Evolutionary conservation across 2,797 vertebrate species (phyloP), one percentile per base, ranked within the genome.

Genomic region (Thunnus albacares): DNA sequence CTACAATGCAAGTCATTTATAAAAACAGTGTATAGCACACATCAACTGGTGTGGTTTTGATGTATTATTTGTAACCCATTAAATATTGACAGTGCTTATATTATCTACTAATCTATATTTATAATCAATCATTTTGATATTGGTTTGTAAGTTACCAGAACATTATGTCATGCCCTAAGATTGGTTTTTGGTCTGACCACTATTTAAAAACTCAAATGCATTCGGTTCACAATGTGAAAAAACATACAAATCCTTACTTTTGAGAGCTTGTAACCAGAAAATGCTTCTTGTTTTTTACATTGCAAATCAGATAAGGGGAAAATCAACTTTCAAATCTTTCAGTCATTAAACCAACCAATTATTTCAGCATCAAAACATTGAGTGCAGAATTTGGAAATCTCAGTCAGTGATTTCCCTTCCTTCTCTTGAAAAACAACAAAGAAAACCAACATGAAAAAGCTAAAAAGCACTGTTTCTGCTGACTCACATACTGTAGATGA

Each of bases 401-500:
- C 30, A 33, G 30, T 33, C 30, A 33, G 6, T 33, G 30, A 33
- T 6, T 15, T 17, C 8, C 20, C 52, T 75, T 24, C 12, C 9
- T 17, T 35, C 1, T 20, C 35, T 3, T 61, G 49, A 64, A 78
- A 63, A 63, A 59, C 5, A 63, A 69, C 18, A 57, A 47, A 81
- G 51, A 45, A 69, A 71, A 51, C 11, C 33, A 18, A 71, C 75
- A 67, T 38, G 28, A 67, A 24, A 75, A 51, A 51, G 7, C 7
- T 7, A 51, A 18, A 6, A 47, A 49, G 45, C 20, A 2, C 12
- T 35, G 17, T 61, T 90, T 90, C 41, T 91, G 87, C 89, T 91
- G 75, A 88, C 65, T 91, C 86, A 90, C 24, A 82, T 53, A 72
- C 73, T 73, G 51, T 78, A 68, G 8, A 3, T 71, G 45, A 77